Base-by-base conservation (phyloP, 2,888 invertebrate species). In the Mamestra brassicae region DNA sequence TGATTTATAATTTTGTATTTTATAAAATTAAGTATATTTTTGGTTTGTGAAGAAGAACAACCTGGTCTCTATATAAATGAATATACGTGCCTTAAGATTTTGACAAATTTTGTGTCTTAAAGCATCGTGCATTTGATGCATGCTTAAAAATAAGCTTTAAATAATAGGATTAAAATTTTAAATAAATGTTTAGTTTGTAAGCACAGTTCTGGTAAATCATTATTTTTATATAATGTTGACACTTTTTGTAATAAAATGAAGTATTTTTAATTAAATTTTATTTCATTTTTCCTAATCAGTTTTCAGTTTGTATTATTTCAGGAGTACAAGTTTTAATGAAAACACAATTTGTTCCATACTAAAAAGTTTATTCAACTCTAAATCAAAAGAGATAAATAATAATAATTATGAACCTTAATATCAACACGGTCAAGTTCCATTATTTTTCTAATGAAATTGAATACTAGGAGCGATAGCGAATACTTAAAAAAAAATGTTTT, bases 161-260 rank as follows among this genome's bases (percentile, higher is more conserved):
- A 71, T 76, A 54, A 62, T 80, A 75, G 54, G 17, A 45, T 73
- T 64, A 76, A 62, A 74, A 6, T 69, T 76, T 71, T 55, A n/a
- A 52, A 72, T 68, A 69, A 61, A 57, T 79, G 4, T 66, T 70
- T 76, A 87, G 57, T 6, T 26, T 0, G 1, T 78, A 85, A 78
- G 63, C 61, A 57, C 57, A 76, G 42, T 62, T 71, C 15, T 65
- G 72, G 42, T 68, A 71, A 47, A 69, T 72, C 38, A 76, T 68
- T 87, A 84, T 84, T 87, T 85, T 87, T 83, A 74, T 85, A 80
- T 68, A 65, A 78, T 76, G 75, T 85, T 85, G 78, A 81, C 64
- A 76, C 66, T 75, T 63, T 79, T 86, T 76, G 63, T 67, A 87
- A 70, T 87, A 78, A 81, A 84, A 45, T 55, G 73, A 69, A 26